These are phyloP conservation scores for Junonia oenone DNA, from an alignment of 2,888 invertebrate species.

Conservation along the genomic window DNA sequence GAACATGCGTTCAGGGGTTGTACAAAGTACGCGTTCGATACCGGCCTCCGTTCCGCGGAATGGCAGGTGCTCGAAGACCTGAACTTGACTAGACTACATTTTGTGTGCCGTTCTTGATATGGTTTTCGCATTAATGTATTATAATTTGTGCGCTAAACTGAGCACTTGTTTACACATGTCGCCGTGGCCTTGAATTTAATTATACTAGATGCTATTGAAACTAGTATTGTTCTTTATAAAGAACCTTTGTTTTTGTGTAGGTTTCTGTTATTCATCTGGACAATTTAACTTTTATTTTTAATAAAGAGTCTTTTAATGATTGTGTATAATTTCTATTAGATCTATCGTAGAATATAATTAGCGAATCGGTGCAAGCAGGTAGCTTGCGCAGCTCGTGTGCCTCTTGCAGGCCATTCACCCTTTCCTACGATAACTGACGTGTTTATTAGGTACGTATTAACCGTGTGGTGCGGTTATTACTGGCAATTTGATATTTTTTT, in stretches of 20 bases:
- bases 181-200: conserved; percentile 20
- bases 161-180: conserved; percentile 26
- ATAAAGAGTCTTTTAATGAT: not conserved
- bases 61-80: conserved; percentile 58
- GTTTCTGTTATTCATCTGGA: not conserved
- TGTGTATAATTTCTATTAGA: not conserved
- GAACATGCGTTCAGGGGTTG: conserved; percentile 21
- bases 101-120: conserved; percentile 32
- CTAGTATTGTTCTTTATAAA: conserved; percentile 5
- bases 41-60: not conserved
- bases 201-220: conserved; percentile 2
- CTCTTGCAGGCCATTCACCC: conserved; percentile 53
- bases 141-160: conserved; percentile 18
- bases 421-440: conserved; percentile 37
- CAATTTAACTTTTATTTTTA: not conserved
- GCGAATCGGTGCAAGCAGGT: conserved; percentile 51
- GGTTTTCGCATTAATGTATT: conserved; percentile 23
- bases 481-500: conserved; percentile 14
- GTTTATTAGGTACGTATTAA: conserved; percentile 26
- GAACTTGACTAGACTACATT: conserved; percentile 64
- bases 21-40: conserved; percentile 12
- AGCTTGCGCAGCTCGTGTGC: conserved; percentile 40
- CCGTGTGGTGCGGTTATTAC: conserved; percentile 21
- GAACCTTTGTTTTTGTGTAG: not conserved
- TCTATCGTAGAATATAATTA: conserved; percentile 29